phyloP scores from a whole-genome alignment of 2,113 vertebrate species.

The Takifugu bimaculatus region DNA sequence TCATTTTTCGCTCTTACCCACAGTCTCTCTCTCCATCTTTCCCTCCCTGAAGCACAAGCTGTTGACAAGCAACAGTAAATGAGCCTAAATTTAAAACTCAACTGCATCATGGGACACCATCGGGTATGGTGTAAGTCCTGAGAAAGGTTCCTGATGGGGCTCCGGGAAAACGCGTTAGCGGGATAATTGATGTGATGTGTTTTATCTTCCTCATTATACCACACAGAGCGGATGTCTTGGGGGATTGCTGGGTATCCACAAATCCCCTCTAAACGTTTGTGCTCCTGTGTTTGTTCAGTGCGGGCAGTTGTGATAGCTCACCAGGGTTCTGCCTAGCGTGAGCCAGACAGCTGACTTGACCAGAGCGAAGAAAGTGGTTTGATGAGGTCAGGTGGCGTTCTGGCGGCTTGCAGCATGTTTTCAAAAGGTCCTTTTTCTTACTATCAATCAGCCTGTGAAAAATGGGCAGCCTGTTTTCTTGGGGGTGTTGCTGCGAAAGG shows the following conservation, averaged over 20 bases:
- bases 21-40: neutral
- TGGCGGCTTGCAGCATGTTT: conserved; percentile 6
- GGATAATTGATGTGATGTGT: conserved; percentile 69
- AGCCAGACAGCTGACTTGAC: conserved; percentile 36
- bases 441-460: too few relatives aligned
- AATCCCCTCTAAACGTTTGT: conserved; percentile 17
- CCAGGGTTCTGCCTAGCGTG: conserved; percentile 47
- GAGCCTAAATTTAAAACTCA: conserved; percentile 73
- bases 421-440: too few relatives aligned
- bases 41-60: conserved; percentile 45
- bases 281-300: conserved; percentile 29
- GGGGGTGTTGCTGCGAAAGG: too few relatives aligned
- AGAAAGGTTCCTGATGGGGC: conserved; percentile 34
- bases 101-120: conserved; percentile 32
- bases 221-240: conserved; percentile 37
- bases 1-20: conserved; percentile 19
- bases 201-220: conserved; percentile 69
- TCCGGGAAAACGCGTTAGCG: conserved; percentile 30
- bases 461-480: too few relatives aligned
- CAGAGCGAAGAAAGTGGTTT: conserved; percentile 35
- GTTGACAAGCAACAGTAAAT: conserved; percentile 77
- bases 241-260: conserved; percentile 37
- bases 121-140: conserved; percentile 32
- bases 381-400: neutral
- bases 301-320: conserved; percentile 49